phyloP scores from a whole-genome alignment of 2,113 vertebrate genomes.

The Channa argus region DNA sequence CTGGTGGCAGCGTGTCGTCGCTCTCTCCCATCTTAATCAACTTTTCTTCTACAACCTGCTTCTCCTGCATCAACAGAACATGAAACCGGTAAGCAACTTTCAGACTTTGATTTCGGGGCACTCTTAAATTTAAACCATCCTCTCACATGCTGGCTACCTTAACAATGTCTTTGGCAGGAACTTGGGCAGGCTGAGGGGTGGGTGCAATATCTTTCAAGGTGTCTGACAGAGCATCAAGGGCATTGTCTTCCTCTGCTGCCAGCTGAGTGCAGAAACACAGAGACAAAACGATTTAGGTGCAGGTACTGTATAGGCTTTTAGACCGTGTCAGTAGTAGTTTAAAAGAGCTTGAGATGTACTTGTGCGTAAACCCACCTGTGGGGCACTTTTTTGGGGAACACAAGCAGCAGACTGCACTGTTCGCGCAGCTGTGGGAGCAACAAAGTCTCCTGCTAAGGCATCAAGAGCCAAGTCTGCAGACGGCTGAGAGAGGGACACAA shows the following conservation, averaged over 20 bases:
- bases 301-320: background rate
- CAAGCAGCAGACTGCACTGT: constrained; percentile 64
- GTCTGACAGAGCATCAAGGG: constrained; percentile 81
- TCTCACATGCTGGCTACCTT: constrained; percentile 63
- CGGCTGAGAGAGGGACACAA: constrained; percentile 39
- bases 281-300: background rate
- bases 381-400: constrained; percentile 33
- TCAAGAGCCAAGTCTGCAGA: constrained; percentile 64
- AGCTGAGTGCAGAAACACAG: constrained; percentile 57
- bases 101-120: background rate
- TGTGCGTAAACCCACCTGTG: constrained; percentile 71
- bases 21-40: constrained; percentile 80
- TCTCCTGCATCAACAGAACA: constrained; percentile 72
- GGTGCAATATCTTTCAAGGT: constrained; percentile 73
- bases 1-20: constrained; percentile 80
- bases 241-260: constrained; percentile 48
- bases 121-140: background rate
- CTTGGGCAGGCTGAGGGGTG: constrained; percentile 59
- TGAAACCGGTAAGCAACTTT: too few species aligned
- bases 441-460: constrained; percentile 71
- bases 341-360: background rate
- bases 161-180: constrained; percentile 67
- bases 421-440: constrained; percentile 63
- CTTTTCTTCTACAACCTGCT: constrained; percentile 70
- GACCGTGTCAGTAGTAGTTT: background rate